A percentile compares a stretch with the other conserved stretches of the same genome.
Evolutionary conservation across 2,888 invertebrate genomes (phyloP).

Genomic region (Yponomeuta malinellus): DNA sequence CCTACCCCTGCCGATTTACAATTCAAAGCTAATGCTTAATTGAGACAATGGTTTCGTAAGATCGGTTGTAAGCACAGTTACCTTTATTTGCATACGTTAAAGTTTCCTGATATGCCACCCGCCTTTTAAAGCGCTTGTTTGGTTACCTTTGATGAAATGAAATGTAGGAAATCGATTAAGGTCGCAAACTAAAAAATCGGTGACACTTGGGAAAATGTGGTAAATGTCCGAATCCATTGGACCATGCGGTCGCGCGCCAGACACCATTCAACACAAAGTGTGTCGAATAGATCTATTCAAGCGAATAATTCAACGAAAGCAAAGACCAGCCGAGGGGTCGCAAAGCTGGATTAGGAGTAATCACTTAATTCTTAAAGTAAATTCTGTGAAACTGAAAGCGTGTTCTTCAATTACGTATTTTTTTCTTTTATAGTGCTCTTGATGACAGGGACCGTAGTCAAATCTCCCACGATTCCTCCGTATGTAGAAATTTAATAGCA

Average conservation of each 20-base stretch:
- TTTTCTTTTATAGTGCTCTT: neutral
- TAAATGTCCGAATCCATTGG: constrained; percentile 29
- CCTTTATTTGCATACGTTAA: constrained; percentile 4
- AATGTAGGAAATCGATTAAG: constrained; percentile 18
- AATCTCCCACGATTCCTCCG: constrained; percentile 42
- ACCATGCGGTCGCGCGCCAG: constrained; percentile 47
- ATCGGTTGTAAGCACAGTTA: constrained; percentile 18
- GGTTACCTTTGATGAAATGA: neutral
- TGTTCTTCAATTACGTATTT: neutral
- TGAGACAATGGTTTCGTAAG: constrained; percentile 1
- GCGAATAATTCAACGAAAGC: constrained; percentile 47
- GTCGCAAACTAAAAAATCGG: constrained; percentile 1
- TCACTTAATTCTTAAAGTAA: neutral
- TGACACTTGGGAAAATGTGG: neutral
- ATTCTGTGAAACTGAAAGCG: neutral
- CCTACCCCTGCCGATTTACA: neutral
- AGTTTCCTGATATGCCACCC: neutral
- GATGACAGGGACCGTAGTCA: constrained; percentile 22
- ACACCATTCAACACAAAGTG: constrained; percentile 40
- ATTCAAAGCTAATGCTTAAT: constrained; percentile 9
- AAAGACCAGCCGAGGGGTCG: constrained; percentile 39
- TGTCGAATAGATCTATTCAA: constrained; percentile 48
- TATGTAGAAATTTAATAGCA: constrained; percentile 39
- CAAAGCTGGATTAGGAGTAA: constrained; percentile 24
- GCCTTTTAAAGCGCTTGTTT: neutral